Percentiles rank a stretch among this genome's conserved stretches.
These are phyloP conservation scores for Colaptes auratus DNA, from an alignment of 2,113 vertebrate genomes.

Conservation along the genomic window DNA sequence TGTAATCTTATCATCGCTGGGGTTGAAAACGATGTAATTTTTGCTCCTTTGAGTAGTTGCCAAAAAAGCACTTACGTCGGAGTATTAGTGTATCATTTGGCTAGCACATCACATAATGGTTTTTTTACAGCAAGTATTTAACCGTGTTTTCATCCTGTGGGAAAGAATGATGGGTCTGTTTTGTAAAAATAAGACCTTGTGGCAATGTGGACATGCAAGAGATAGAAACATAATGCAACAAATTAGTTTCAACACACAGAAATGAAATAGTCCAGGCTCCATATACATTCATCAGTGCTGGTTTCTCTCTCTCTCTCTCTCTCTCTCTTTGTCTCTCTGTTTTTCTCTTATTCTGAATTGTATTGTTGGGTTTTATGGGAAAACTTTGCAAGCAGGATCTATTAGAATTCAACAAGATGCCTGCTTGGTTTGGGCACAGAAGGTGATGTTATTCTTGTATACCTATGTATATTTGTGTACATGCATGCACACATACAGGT, in stretches of 20 bases:
- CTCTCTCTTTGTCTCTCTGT: constrained; percentile 47
- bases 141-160: constrained; percentile 78
- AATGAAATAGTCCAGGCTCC: constrained; percentile 72
- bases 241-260: constrained; percentile 75
- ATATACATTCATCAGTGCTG: constrained; percentile 42
- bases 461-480: neutral
- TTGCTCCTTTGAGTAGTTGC: constrained; percentile 83
- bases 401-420: neutral
- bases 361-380: constrained; percentile 23
- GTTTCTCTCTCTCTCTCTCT: constrained; percentile 19
- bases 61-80: constrained; percentile 83
- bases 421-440: neutral
- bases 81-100: constrained; percentile 82
- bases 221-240: constrained; percentile 72
- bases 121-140: constrained; percentile 77
- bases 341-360: constrained; percentile 33
- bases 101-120: constrained; percentile 80
- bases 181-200: constrained; percentile 74
- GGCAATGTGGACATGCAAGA: constrained; percentile 73
- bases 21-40: constrained; percentile 80
- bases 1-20: constrained; percentile 80
- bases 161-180: constrained; percentile 77
- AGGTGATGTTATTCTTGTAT: neutral
- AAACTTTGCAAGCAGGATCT: constrained; percentile 18
- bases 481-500: neutral